These are phyloP conservation scores for Bostrychus sinensis DNA, from an alignment of 2,113 vertebrate genomes.

Conservation along the genomic window DNA sequence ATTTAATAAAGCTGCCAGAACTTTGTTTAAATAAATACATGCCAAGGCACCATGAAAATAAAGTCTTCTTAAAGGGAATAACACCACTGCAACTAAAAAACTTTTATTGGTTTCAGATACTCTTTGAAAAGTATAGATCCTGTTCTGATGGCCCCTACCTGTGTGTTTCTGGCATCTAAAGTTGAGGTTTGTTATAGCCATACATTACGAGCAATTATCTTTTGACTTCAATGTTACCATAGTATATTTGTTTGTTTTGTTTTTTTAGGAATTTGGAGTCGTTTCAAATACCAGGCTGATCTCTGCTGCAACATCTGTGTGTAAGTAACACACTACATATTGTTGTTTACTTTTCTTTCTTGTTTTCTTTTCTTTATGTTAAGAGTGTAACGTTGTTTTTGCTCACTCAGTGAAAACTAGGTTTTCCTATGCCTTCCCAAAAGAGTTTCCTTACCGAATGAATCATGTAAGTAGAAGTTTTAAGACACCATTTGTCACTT, in stretches of 20 bases:
- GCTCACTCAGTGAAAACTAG: conserved; percentile 93
- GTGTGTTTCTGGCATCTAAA: conserved; percentile 99
- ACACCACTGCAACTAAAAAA: background rate
- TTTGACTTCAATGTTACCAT: background rate
- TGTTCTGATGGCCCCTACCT: conserved; percentile 98
- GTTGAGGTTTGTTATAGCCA: conserved; percentile 87
- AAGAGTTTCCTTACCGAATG: conserved; percentile 99
- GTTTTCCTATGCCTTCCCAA: conserved; percentile 98
- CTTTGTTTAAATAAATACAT: background rate
- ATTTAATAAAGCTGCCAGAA: background rate
- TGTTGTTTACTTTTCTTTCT: too few relatives aligned
- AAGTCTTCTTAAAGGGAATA: background rate
- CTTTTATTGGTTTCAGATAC: conserved; percentile 83
- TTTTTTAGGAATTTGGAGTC: conserved; percentile 94
- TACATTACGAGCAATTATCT: background rate
- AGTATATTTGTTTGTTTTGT: background rate
- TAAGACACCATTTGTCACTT: background rate
- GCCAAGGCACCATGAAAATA: background rate
- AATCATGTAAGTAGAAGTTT: conserved; percentile 91
- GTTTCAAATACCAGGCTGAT: conserved; percentile 98
- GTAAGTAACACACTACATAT: conserved; percentile 82
- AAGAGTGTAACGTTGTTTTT: background rate
- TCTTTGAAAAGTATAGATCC: conserved; percentile 99
- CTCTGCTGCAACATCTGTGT: conserved; percentile 98
- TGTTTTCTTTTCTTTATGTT: background rate